Base-by-base conservation (phyloP, 2,113 vertebrate species). In the Scytalopus superciliaris region DNA sequence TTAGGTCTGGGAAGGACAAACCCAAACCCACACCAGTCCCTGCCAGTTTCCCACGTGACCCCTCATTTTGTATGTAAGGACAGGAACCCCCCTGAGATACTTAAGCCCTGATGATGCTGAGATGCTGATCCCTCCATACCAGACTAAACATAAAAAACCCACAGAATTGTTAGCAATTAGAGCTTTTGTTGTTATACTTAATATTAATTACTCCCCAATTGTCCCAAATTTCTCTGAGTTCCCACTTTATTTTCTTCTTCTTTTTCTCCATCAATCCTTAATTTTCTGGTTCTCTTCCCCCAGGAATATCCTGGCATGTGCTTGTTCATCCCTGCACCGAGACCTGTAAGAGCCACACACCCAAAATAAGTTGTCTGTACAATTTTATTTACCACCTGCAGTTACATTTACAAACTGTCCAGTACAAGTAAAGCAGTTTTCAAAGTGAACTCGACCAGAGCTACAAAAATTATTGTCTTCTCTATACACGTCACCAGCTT, bases 361-460 rank as follows among this genome's bases (percentile, higher is more conserved):
- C 19, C 6, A 7, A 56, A 57, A 3, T 5, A 10, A 72, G 4
- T 82, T 33, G 45, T 84, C 89, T 94, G 89, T 89, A 94, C 89
- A 97, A 10, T 66, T 96, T 96, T 97, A 97, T 97, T 97, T 66
- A 82, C 67, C 67, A 64, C 75, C 88, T 76, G 66, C 81, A 94
- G 52, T 89, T 84, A 87, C 94, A 91, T 89, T 94, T 95, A 90
- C 93, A 96, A 96, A 80, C 17, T 35, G 50, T 56, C 42, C 83
- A 86, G 3, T 27, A 89, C 76, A 64, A 90, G 91, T 67, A 63
- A 70, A 81, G 90, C 72, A 24, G 27, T 90, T 93, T 84, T 30
- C 84, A 68, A 91, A 85, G 62, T 9, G 28, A 94, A 89, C 45
- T 52, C 50, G 52, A 72, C 28, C 66, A 59, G 53, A 87, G 66